These are phyloP conservation scores for Spinibarbus caldwelli DNA, from an alignment of 2,797 vertebrate genomes.

Conservation along the genomic window DNA sequence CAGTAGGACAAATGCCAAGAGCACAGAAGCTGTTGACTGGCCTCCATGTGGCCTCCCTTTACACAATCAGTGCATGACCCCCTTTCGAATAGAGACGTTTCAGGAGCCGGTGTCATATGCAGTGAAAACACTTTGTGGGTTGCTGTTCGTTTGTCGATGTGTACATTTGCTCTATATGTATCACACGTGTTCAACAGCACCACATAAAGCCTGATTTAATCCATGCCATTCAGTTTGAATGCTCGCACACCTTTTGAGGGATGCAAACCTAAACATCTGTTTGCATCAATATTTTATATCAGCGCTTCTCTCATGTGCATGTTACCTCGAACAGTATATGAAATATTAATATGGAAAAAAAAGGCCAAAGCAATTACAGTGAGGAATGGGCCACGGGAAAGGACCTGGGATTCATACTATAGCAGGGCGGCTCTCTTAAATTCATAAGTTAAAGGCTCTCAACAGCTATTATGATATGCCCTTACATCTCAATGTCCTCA, in stretches of 20 bases:
- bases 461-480: conserved; percentile 46
- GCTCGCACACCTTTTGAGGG: conserved; percentile 58
- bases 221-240: conserved; percentile 63
- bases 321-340: conserved; percentile 59
- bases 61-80: conserved; percentile 20
- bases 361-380: conserved; percentile 62
- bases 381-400: conserved; percentile 57
- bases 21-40: conserved; percentile 9
- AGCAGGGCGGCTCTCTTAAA: conserved; percentile 50
- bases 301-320: conserved; percentile 64
- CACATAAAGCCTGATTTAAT: conserved; percentile 62
- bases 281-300: conserved; percentile 73
- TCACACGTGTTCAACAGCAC: conserved; percentile 29
- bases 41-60: conserved; percentile 4
- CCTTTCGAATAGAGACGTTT: conserved; percentile 20
- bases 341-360: conserved; percentile 67
- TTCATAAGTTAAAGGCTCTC: conserved; percentile 46
- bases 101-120: neutral
- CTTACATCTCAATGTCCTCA: conserved; percentile 49
- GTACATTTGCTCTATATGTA: conserved; percentile 13
- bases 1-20: conserved; percentile 41
- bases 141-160: neutral
- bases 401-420: conserved; percentile 44
- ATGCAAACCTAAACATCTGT: conserved; percentile 76
- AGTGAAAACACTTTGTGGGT: neutral